Evolutionary conservation across 2,888 invertebrate genomes (phyloP).

Genomic region (Eurytoma adleriae): DNA sequence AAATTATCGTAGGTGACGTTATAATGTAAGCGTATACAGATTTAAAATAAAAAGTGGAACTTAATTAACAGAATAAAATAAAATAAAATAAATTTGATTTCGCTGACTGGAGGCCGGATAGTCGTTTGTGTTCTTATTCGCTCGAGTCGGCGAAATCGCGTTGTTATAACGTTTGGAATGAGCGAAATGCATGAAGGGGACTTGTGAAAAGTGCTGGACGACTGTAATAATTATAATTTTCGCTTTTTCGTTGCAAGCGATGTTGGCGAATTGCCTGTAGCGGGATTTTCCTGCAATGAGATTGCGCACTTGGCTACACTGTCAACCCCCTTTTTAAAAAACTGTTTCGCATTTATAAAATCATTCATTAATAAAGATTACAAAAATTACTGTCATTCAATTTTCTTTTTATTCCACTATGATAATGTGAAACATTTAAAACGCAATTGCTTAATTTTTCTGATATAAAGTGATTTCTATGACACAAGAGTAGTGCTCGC

Average conservation of each 20-base stretch:
- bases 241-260: not conserved
- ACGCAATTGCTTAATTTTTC: too few species aligned
- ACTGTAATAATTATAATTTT: not conserved
- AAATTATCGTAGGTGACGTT: slow-evolving; percentile 7
- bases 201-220: not conserved
- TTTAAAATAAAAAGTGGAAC: not conserved
- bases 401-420: too few species aligned
- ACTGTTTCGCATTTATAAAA: too few species aligned
- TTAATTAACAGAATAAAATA: not conserved
- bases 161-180: slow-evolving; percentile 12
- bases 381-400: too few species aligned
- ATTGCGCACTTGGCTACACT: slow-evolving; percentile 17
- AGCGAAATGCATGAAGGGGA: not conserved
- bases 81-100: slow-evolving; percentile 28
- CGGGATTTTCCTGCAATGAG: not conserved
- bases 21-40: not conserved
- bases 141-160: slow-evolving; percentile 23
- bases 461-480: too few species aligned
- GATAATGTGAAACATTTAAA: too few species aligned
- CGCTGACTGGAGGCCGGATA: slow-evolving; percentile 10
- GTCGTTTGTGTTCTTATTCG: slow-evolving; percentile 21
- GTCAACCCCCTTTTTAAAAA: too few species aligned
- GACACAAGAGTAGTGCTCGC: too few species aligned
- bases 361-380: too few species aligned
- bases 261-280: not conserved